Evolutionary conservation across 35 echinoderm and acorn worm genomes (phyloP), one percentile per base, ranked within the genome.

Genomic region (Heliocidaris erythrogramma): DNA sequence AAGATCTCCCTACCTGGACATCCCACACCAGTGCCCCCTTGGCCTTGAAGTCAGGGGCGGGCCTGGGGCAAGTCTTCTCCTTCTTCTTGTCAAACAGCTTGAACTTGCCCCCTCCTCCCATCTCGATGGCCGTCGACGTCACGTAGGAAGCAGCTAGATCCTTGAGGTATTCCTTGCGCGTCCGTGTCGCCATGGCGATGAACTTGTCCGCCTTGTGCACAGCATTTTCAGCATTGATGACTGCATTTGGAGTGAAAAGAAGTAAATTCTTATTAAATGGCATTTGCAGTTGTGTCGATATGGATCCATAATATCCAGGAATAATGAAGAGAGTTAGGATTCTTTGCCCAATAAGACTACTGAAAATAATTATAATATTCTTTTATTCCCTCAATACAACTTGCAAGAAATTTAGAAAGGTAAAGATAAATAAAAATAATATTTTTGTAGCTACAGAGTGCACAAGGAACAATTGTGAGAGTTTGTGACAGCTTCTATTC

Each of bases 161-260:
- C 94, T 97, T 96, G 42, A 97, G 94, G 94, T 99, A 99, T 90
- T 99, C 98, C 31, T 94, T 86, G 60, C 96, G 94, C 30, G 98
- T 99, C 48, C 98, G 94, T 31, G 95, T 97, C 49, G 98, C 98
- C 98, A 99, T 99, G 96, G 97, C 94, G 12, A 96, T 97, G 94
- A 99, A 97, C 94, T 99, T 99, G 13, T 99, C 98, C 27, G 98
- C 95, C 69, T 96, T 99, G 92, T 99, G 98, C 32, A 97, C 98
- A 10, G 97, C 98, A 94, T 99, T 99, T 96, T 97, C 98, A 18
- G 97, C 98, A 95, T 99, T 99, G 31, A 99, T 99, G 86, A 97
- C 98, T 99, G 94, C 2, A 90, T 95, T 16, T 35, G 8, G 7
- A 89, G 31, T 89, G 29, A 78, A 21, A 18, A 18, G 65, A 78